Evolutionary conservation across 2,797 vertebrate genomes (phyloP), one percentile per base, ranked within the genome.

Genomic region (Onychomys torridus): DNA sequence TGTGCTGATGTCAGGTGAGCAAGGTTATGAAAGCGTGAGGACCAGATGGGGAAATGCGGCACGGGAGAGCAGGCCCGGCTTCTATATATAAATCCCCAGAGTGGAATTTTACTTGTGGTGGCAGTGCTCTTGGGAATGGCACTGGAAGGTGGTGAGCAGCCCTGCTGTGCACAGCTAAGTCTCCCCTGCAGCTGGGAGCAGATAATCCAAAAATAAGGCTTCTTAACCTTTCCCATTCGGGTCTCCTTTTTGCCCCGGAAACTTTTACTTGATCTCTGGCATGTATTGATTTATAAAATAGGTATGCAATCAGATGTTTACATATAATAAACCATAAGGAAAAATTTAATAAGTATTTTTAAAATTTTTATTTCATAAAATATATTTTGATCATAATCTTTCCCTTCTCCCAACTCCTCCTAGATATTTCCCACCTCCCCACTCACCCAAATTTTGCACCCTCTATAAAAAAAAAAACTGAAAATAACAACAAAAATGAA

Each of bases 1-100:
- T 96, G 34, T 97, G 90, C 93, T 94, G 94, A 96, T 90, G 76
- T 76, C 57, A 96, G 77, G 16, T 91, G 52, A 96, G 81, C 29
- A 84, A 40, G 49, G n/a, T 93, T 93, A 88, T 14, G 76, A 96
- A 96, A 97, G 79, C 95, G 32, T 27, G 76, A 73, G 71, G 89
- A 55, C 32, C 90, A 79, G 63, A 89, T 32, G 71, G 71, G 71
- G 95, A 97, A 93, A 91, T 29, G 83, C 1, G 46, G 40, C 69
- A 86, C 82, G 91, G 55, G 71, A 37, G 85, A 87, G 49, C 12
- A 16, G 81, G 81, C 25, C 90, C n/a, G 12, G 0, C 61, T 88
- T 81, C 84, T 90, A 77, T 57, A 61, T 77, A 78, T 76, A 96
- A 90, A 88, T 91, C 75, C 37, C 52, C 40, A 34, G 81, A 86